These are phyloP conservation scores for Ictalurus punctatus DNA, from an alignment of 2,113 vertebrate species.

Conservation along the genomic window DNA sequence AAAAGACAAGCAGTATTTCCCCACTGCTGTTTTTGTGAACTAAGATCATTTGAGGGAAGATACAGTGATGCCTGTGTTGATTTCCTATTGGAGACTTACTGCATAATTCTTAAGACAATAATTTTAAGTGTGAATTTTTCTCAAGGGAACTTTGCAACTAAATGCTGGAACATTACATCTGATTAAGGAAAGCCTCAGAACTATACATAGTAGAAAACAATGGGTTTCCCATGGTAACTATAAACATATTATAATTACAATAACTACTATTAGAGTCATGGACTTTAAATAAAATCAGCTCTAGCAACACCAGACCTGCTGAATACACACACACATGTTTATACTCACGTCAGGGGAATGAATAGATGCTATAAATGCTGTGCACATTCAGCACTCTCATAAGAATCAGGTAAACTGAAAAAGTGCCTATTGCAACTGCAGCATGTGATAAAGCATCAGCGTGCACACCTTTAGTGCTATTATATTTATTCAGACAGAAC, in stretches of 20 bases:
- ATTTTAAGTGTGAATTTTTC: no score
- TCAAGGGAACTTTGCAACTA: no score
- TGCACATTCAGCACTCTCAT: conserved; percentile 1
- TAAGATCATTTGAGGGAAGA: no score
- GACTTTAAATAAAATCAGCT: neutral
- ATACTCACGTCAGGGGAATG: neutral
- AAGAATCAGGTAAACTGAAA: conserved; percentile 19
- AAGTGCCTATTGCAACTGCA: neutral
- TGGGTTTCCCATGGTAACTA: neutral
- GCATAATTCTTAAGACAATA: no score
- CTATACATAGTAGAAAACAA: neutral
- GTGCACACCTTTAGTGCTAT: conserved; percentile 10
- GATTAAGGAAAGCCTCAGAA: neutral
- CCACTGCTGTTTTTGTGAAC: no score
- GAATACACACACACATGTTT: neutral
- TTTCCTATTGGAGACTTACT: no score
- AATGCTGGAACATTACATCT: no score
- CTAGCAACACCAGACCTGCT: neutral
- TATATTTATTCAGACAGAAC: neutral
- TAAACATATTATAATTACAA: neutral
- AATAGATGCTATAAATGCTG: neutral
- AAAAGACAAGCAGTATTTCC: no score
- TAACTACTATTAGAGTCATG: neutral
- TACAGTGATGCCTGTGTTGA: no score
- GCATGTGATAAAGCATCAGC: conserved; percentile 11